Evolutionary conservation across 2,888 invertebrate species (phyloP), one percentile per base, ranked within the genome.

Genomic region (Amphimallon solstitiale): DNA sequence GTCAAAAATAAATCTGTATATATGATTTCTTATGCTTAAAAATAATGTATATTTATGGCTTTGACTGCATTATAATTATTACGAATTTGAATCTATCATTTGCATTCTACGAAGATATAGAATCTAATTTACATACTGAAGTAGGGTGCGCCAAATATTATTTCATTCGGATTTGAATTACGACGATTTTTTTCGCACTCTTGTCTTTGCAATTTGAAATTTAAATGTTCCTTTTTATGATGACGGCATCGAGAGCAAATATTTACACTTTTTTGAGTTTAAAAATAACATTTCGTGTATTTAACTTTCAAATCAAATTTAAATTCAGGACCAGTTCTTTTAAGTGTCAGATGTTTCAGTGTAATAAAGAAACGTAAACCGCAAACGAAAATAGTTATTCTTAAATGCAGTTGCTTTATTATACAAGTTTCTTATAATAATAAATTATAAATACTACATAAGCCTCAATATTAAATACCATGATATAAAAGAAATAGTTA

Each of bases 81-180:
- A 59, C 34, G 56, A 59, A 59, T 59, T 59, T 59, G 43, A 59
- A 59, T 59, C 23, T 40, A 59, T 59, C 40, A 45, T 59, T 29
- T 29, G 23, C 56, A 43, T 59, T 59, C 43, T 15, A 9, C 17
- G 29, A 10, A 59, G 43, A 59, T 59, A 29, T 56, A 7, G 29
- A 2, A 7, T 29, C 7, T 2, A 23, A 29, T 59, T 59, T 59
- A 29, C 43, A 59, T 59, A 15, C 23, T 15, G 43, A 40, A 17
- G 54, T 21, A 10, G 56, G 43, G 10, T 23, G 29, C 12, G 51
- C 34, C 15, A 51, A 59, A 59, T 43, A 59, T 59, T 23, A 59
- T 59, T 59, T 59, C 56, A 59, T 59, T 40, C 29, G 10, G 15
- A 59, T 59, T 40, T 59, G 34, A 40, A 45, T 59, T 59, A 59